Percentiles rank a stretch among this genome's conserved stretches.
phyloP scores from a whole-genome alignment of 2,113 vertebrate genomes.

The Muntiacus muntjak region DNA sequence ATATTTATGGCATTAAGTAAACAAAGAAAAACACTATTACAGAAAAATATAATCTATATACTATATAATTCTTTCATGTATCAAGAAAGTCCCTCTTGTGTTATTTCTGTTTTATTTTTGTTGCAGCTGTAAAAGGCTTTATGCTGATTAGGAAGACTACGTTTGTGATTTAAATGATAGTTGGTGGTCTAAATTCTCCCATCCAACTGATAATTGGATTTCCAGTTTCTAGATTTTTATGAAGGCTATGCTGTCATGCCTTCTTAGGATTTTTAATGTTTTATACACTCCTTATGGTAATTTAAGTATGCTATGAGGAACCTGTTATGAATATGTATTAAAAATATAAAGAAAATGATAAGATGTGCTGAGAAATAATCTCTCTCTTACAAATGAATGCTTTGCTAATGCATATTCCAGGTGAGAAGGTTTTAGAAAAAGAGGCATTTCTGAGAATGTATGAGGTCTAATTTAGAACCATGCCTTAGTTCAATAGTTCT shows the following conservation, averaged over 20 bases:
- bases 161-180: conserved; percentile 48
- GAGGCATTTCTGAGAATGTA: conserved; percentile 26
- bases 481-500: background rate
- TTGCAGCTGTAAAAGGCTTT: conserved; percentile 13
- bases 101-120: conserved; percentile 40
- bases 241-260: conserved; percentile 45
- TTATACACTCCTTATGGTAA: conserved; percentile 47
- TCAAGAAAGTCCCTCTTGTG: background rate
- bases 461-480: conserved; percentile 14
- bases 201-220: conserved; percentile 64
- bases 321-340: conserved; percentile 52
- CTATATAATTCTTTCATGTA: background rate
- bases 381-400: conserved; percentile 1
- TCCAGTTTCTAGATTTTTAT: conserved; percentile 60
- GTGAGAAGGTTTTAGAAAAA: conserved; percentile 45
- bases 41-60: conserved; percentile 16
- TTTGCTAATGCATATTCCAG: conserved; percentile 24
- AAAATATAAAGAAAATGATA: conserved; percentile 35
- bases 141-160: conserved; percentile 38
- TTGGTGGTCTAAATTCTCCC: conserved; percentile 27
- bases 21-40: background rate
- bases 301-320: conserved; percentile 43
- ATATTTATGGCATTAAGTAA: background rate
- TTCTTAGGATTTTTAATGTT: conserved; percentile 55
- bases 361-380: conserved; percentile 50